Conservation (phyloP, 2,797 vertebrate genomes). For the Salarias fasciatus region DNA sequence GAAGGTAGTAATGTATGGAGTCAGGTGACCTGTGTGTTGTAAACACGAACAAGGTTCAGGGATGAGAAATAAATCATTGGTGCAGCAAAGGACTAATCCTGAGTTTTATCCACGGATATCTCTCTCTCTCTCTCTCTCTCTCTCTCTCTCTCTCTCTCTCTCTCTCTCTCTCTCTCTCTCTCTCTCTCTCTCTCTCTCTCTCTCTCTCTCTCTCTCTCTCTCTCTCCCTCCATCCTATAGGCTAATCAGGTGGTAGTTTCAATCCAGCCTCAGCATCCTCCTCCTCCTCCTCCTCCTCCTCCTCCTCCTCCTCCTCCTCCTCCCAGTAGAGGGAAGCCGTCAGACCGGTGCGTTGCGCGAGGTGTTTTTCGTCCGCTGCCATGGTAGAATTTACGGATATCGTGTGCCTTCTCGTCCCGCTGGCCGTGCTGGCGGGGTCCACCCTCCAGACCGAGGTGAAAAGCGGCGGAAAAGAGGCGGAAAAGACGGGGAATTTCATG, state of each 20-base stretch:
- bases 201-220: constrained; percentile 8
- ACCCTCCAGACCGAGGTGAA: constrained; percentile 83
- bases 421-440: constrained; percentile 79
- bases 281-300: constrained; percentile 34
- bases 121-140: constrained; percentile 1
- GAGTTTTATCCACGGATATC: constrained; percentile 3
- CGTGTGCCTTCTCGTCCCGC: constrained; percentile 80
- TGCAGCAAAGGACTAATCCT: neutral
- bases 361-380: constrained; percentile 39
- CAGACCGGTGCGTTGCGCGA: constrained; percentile 39
- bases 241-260: constrained; percentile 68
- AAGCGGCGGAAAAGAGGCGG: constrained; percentile 85
- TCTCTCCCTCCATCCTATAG: constrained; percentile 59
- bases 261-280: constrained; percentile 70
- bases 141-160: constrained; percentile 2
- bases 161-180: constrained; percentile 12
- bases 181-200: constrained; percentile 8
- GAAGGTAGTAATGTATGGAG: neutral
- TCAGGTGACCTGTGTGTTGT: constrained; percentile 26
- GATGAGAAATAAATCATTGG: constrained; percentile 6
- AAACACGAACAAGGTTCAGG: neutral
- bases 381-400: constrained; percentile 80
- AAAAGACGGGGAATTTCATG: constrained; percentile 95
- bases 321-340: constrained; percentile 50
- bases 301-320: constrained; percentile 5